Conservation (phyloP, 2,888 invertebrate genomes). For the Drosophila ezoana region DNA sequence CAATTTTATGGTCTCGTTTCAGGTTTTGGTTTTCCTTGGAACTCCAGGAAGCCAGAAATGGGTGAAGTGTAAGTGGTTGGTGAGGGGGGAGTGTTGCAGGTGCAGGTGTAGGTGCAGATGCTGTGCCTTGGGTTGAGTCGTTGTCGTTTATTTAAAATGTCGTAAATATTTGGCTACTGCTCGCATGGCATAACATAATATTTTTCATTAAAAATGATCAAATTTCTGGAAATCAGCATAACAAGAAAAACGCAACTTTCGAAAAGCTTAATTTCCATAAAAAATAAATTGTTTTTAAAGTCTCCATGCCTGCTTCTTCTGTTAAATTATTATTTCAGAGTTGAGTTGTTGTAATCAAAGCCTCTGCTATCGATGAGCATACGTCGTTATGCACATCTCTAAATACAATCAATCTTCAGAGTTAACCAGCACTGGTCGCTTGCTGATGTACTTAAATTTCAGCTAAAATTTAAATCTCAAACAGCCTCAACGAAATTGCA, state of each 20-base stretch:
- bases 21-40: conserved; percentile 36
- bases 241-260: too few species aligned
- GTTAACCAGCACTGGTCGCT: not conserved
- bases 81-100: not conserved
- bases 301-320: too few species aligned
- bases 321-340: too few species aligned
- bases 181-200: conserved; percentile 27
- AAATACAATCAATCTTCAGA: not conserved
- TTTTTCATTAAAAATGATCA: conserved; percentile 11
- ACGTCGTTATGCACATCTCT: not conserved
- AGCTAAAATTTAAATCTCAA: too few species aligned
- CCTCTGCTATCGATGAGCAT: not conserved
- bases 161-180: conserved; percentile 54
- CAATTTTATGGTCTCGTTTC: conserved; percentile 70
- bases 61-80: conserved; percentile 4
- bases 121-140: conserved; percentile 11
- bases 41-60: conserved; percentile 4
- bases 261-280: too few species aligned
- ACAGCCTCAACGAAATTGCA: too few species aligned
- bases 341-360: not conserved
- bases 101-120: conserved; percentile 26
- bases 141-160: conserved; percentile 63
- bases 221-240: too few species aligned
- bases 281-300: too few species aligned
- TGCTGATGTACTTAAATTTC: too few species aligned